Base-by-base conservation (phyloP, 1,140 invertebrate species). In the Amyelois transitella region DNA sequence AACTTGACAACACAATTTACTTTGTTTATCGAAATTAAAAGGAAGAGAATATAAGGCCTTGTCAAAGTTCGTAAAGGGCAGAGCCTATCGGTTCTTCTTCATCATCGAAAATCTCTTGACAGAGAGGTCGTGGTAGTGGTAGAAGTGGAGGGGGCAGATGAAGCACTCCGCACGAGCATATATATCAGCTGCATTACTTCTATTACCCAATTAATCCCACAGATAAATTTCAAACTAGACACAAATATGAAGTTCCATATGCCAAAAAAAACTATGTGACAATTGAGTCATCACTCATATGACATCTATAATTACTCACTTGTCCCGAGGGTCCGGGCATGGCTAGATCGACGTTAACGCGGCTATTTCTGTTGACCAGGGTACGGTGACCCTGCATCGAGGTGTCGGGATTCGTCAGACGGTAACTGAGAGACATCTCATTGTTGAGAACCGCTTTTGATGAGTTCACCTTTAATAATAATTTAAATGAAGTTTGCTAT, bases 371-470 rank as follows among this genome's bases (percentile, higher is more conserved):
- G 32, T 73, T 72, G 18, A 85, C 57, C 20, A 77, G 21, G 0
- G 69, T 71, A 8, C 84, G 62, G 21, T 83, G 81, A 10, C 65
- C 66, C 28, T 72, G 61, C 53, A 72, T 65, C 5, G 71, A 53
- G 0, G 77, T 64, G 25, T 86, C 85, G 0, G 81, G 79, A 45
- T 85, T 82, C 4, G 83, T 84, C 17, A 89, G 64, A n/a, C 86
- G 75, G 59, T 88, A 89, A 51, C 78, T 86, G 18, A 87, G 53
- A 0, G 86, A 83, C 80, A 89, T 81, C 62, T 93, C 92, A 64
- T 92, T 93, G 78, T 94, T 95, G 18, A 96, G 71, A 6, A 94
- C 93, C 0, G 94, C 94, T 63, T 94, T 93, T 52, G 94, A 95
- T n/a, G 94, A 94, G 74, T 94, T 95, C 24, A 94, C 90, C 91